Evolutionary conservation across 2,113 vertebrate genomes (phyloP).

Genomic region (Canis aureus): DNA sequence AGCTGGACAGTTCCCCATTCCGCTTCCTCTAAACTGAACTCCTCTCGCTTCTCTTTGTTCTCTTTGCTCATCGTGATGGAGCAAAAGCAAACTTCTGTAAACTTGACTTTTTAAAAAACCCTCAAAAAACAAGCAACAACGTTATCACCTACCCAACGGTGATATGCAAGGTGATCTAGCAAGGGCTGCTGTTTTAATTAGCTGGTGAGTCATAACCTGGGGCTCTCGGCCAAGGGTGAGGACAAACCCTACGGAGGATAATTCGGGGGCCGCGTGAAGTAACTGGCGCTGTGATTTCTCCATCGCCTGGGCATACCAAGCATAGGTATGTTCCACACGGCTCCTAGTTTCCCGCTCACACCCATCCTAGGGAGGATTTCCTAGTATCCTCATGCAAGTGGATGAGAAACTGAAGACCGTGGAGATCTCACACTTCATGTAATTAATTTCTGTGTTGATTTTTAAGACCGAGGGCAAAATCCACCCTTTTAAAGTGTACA

Average conservation of each 20-base stretch:
- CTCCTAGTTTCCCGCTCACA: neutral
- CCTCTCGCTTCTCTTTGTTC: accelerated
- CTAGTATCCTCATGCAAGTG: neutral
- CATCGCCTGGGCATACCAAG: accelerated
- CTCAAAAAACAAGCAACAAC: accelerated
- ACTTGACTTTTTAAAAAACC: too few species aligned
- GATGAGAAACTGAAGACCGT: neutral
- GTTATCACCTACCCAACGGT: neutral
- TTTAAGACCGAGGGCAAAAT: neutral
- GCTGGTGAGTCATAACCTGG: accelerated
- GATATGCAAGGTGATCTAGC: accelerated
- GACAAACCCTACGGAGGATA: accelerated
- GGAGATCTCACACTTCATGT: neutral
- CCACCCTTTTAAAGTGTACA: accelerated
- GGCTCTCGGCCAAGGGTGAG: neutral
- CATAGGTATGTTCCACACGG: neutral
- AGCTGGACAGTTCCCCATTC: neutral
- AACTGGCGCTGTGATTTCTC: accelerated
- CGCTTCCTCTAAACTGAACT: accelerated
- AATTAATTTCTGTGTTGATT: neutral
- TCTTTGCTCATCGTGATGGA: neutral
- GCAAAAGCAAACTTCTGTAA: neutral
- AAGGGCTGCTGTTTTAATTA: neutral
- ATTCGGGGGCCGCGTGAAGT: accelerated
- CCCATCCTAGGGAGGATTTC: accelerated